These are phyloP conservation scores for Lamproptera curius DNA, from an alignment of 2,888 invertebrate genomes.

Conservation along the genomic window DNA sequence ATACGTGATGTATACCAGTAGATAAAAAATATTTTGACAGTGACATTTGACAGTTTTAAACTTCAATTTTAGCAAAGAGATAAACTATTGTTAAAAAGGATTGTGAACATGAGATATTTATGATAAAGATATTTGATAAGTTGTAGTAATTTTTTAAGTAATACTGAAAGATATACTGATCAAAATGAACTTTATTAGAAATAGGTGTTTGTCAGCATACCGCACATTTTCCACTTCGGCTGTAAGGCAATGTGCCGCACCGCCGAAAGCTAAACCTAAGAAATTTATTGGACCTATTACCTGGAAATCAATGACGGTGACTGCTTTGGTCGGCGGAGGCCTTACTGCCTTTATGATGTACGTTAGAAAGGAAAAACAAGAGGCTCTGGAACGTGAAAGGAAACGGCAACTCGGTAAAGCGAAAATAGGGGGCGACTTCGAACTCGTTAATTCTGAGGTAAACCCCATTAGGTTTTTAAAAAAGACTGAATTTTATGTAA, in stretches of 20 bases:
- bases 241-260: slow-evolving; percentile 48
- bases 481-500: too few species aligned
- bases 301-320: slow-evolving; percentile 87
- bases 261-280: slow-evolving; percentile 48
- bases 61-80: too few species aligned
- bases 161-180: neutral
- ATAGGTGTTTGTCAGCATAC: slow-evolving; percentile 36
- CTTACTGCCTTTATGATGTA: slow-evolving; percentile 86
- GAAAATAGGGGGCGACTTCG: slow-evolving; percentile 95
- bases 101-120: slow-evolving; percentile 2
- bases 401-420: slow-evolving; percentile 92
- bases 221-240: slow-evolving; percentile 52
- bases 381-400: slow-evolving; percentile 83
- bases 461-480: too few species aligned
- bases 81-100: neutral
- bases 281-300: slow-evolving; percentile 82
- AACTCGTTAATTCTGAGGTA: slow-evolving; percentile 84
- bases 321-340: slow-evolving; percentile 82
- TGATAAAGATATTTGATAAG: slow-evolving; percentile 23
- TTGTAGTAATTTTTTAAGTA: slow-evolving; percentile 2
- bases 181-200: slow-evolving; percentile 57
- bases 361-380: slow-evolving; percentile 89
- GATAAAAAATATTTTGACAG: neutral
- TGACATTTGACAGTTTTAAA: neutral
- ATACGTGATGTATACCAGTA: neutral